Evolutionary conservation across 2,888 invertebrate genomes (phyloP), one percentile per base, ranked within the genome.

Genomic region (Pyrrhosoma nymphula): DNA sequence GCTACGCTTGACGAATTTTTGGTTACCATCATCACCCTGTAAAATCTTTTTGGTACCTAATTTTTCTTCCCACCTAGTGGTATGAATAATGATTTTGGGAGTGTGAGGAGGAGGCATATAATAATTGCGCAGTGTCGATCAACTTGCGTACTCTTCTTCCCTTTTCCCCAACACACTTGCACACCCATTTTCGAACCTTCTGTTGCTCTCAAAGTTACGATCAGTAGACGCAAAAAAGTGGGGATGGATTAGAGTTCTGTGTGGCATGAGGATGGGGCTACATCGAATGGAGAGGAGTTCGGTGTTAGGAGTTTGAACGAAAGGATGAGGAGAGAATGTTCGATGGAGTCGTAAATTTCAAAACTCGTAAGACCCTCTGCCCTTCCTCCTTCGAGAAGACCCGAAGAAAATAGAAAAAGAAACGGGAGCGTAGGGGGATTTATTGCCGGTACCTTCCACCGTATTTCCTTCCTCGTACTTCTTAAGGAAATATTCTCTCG

Each of bases 271-370:
- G 47, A 47, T 47, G 47, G 47, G 47, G 47, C 2, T 47, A 47
- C 47, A 47, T 47, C 47, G 47, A 47, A 47, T 47, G 16, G 35
- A 30, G 82, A 35, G 35, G 35, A 26, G 26, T 16, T 30, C 30
- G 82, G 82, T 16, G 82, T 16, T 2, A 82, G 82, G 35, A 82
- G 35, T 14, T 14, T 35, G 35, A 12, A 10, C 26, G 30, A 35
- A 35, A 26, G 35, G 82, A 82, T 30, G 30, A 30, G 82, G 82
- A 82, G 82, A 16, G 30, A 82, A 26, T 35, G 35, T 82, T 82
- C 82, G 82, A 82, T 82, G 82, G 82, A 82, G 82, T 82, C 82
- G 82, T 82, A 82, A 82, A 82, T 82, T 82, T 82, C 82, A 14
- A 30, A 82, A 82, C 82, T 82, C 82, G 47, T 35, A 82, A 16